Conservation (phyloP, 2,888 invertebrate species). For the Trichogramma evanescens region DNA sequence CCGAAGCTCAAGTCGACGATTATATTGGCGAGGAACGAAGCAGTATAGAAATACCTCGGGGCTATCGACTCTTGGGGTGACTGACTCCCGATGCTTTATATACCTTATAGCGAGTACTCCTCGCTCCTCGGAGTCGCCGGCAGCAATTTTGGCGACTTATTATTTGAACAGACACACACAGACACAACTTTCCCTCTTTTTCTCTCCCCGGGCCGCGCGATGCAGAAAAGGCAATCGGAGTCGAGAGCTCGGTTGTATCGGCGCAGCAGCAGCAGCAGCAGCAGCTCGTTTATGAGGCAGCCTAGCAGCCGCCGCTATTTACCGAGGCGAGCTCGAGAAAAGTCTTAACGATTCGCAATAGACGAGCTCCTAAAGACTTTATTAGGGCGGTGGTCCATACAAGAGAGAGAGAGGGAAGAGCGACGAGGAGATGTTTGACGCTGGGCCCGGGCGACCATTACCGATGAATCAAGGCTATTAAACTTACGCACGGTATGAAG, state of each 20-base stretch:
- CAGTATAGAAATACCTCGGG: slow-evolving; percentile 10
- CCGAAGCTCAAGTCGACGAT: neutral
- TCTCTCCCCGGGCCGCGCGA: neutral
- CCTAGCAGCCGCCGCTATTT: too few relatives aligned
- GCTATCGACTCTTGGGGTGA: slow-evolving; percentile 13
- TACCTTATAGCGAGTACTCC: neutral
- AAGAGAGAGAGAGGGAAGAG: too few relatives aligned
- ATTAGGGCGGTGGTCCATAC: too few relatives aligned
- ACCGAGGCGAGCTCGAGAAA: too few relatives aligned
- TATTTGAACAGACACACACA: slow-evolving; percentile 33
- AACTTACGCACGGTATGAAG: too few relatives aligned
- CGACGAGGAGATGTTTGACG: too few relatives aligned
- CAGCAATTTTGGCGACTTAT: slow-evolving; percentile 26
- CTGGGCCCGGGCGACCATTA: too few relatives aligned
- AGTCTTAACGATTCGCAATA: too few relatives aligned
- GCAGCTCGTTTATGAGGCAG: too few relatives aligned
- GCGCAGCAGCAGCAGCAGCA: too few relatives aligned
- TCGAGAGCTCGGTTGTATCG: neutral
- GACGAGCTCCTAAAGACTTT: too few relatives aligned
- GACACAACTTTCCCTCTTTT: neutral
- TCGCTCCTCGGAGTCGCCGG: slow-evolving; percentile 31
- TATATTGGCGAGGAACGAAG: slow-evolving; percentile 7
- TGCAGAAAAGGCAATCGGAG: neutral
- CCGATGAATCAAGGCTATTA: too few relatives aligned
- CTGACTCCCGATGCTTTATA: slow-evolving; percentile 6